These are phyloP conservation scores for Pelmatolapia mariae DNA, from an alignment of 2,113 vertebrate genomes.

Conservation along the genomic window DNA sequence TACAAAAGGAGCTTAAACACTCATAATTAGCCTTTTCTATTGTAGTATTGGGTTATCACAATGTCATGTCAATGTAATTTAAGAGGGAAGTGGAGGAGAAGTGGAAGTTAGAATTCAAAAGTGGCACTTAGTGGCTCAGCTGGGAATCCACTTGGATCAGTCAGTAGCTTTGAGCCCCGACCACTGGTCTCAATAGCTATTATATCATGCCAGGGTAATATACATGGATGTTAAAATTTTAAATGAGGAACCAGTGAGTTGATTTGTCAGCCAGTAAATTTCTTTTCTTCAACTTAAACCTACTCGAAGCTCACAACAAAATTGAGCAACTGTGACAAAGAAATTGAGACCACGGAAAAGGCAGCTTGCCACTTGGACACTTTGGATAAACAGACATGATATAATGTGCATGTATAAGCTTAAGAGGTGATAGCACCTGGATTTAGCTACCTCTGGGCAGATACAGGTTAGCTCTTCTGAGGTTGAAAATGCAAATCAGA, in stretches of 20 bases:
- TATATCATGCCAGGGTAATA: conserved; percentile 6
- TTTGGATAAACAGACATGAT: neutral
- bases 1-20: conserved; percentile 65
- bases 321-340: neutral
- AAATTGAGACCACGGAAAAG: neutral
- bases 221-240: conserved; percentile 1
- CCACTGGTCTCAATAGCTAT: neutral
- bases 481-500: neutral
- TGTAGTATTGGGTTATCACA: conserved; percentile 54
- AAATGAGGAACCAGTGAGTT: neutral
- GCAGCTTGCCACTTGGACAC: neutral
- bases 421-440: neutral
- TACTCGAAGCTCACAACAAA: neutral
- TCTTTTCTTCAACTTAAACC: neutral
- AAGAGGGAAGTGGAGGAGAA: conserved; percentile 30
- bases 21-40: conserved; percentile 62
- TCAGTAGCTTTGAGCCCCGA: conserved; percentile 9
- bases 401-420: neutral
- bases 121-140: conserved; percentile 47
- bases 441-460: neutral
- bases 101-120: conserved; percentile 40
- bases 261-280: neutral
- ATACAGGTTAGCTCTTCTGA: neutral
- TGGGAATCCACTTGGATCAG: conserved; percentile 47
- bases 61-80: conserved; percentile 56